phyloP scores from a whole-genome alignment of 2,797 vertebrate species.

The Apogon talboti region DNA sequence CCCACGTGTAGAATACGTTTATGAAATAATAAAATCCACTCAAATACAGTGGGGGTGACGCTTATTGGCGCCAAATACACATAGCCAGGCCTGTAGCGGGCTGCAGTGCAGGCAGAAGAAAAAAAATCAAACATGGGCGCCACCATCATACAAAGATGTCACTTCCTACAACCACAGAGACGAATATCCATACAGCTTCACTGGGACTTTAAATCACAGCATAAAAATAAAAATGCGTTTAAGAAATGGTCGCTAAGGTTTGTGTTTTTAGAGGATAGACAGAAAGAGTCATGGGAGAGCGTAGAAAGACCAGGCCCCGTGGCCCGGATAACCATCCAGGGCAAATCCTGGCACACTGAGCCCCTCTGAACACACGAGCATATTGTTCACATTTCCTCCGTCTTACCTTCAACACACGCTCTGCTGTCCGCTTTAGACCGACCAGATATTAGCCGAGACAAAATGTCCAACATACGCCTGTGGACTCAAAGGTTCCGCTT shows the following conservation, averaged over 20 bases:
- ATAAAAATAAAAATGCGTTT: accelerated
- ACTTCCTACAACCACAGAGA: constrained; percentile 67
- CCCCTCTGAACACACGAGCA: constrained; percentile 72
- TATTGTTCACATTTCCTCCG: constrained; percentile 72
- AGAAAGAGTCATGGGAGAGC: background rate
- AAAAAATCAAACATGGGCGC: constrained; percentile 81
- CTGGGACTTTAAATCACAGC: accelerated
- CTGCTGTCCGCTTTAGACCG: constrained; percentile 33
- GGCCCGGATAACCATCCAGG: constrained; percentile 73
- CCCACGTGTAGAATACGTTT: background rate
- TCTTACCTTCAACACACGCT: constrained; percentile 78
- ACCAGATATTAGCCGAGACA: constrained; percentile 1
- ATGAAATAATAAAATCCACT: background rate
- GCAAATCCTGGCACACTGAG: constrained; percentile 71
- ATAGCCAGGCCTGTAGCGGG: constrained; percentile 13
- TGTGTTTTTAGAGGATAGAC: accelerated
- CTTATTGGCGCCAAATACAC: constrained; percentile 18
- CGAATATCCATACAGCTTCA: background rate
- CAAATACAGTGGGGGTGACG: background rate
- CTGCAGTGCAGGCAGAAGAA: constrained; percentile 35
- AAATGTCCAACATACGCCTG: background rate
- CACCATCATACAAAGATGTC: constrained; percentile 69
- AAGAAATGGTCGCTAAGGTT: accelerated
- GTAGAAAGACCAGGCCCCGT: constrained; percentile 67
- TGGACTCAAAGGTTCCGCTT: background rate